Percentiles rank a stretch among this genome's conserved stretches.
These are phyloP conservation scores for Salvelinus sp. DNA, from an alignment of 2,113 vertebrate species.

Conservation along the genomic window DNA sequence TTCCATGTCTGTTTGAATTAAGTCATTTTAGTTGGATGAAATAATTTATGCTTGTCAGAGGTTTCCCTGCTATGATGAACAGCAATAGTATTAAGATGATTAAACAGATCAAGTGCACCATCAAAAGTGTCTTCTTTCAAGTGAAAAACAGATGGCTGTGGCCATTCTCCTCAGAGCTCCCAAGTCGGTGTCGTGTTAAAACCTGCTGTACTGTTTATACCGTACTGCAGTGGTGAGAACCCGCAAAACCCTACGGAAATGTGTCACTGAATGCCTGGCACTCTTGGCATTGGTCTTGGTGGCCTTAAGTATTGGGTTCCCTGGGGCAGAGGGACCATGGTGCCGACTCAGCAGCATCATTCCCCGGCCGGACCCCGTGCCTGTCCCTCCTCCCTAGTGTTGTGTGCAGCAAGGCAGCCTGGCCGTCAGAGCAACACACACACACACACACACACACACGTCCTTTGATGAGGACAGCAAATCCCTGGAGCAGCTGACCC, in stretches of 20 bases:
- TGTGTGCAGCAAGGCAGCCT: neutral
- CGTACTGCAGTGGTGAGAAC: conserved; percentile 21
- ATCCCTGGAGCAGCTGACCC: neutral
- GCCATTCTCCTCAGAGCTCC: conserved; percentile 6
- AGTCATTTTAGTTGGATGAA: conserved; percentile 31
- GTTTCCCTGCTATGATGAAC: neutral
- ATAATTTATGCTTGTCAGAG: neutral
- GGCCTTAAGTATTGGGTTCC: conserved; percentile 45
- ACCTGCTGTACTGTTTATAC: conserved; percentile 40
- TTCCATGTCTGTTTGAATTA: conserved; percentile 27
- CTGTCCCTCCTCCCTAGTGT: neutral
- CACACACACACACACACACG: no score
- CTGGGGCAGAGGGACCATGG: neutral
- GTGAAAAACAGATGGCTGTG: conserved; percentile 28
- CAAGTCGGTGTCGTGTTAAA: conserved; percentile 11
- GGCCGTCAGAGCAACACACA: neutral
- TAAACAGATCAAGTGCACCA: conserved; percentile 13
- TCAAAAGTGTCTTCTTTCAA: conserved; percentile 13
- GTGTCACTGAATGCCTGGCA: conserved; percentile 29
- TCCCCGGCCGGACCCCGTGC: neutral
- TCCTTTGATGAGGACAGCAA: neutral
- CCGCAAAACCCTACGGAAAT: conserved; percentile 36
- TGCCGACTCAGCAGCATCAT: conserved; percentile 20
- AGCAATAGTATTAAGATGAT: conserved; percentile 15
- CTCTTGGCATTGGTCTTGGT: conserved; percentile 40